phyloP scores from a whole-genome alignment of 2,797 vertebrate species.

The Cercopithecus neglectus region DNA sequence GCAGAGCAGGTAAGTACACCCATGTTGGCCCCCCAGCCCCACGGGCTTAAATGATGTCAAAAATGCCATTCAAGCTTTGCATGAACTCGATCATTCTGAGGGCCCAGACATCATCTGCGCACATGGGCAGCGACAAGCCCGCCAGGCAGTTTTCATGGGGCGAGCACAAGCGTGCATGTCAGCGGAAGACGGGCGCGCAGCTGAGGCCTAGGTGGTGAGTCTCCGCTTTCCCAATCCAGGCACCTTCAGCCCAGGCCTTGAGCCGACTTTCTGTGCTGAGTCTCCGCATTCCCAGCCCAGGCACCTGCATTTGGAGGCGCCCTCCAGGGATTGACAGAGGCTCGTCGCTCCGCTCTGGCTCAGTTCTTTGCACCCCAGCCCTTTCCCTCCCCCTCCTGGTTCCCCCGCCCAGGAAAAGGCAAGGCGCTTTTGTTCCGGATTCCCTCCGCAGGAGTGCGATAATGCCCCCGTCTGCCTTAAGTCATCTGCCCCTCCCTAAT shows the following conservation, averaged over 20 bases:
- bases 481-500: too few relatives aligned
- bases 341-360: rapidly evolving
- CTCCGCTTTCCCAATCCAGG: rapidly evolving
- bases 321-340: rapidly evolving
- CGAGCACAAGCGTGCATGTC: not conserved
- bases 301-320: rapidly evolving
- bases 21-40: not conserved
- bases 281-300: rapidly evolving
- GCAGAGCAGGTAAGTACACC: not conserved
- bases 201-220: not conserved
- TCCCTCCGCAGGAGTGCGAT: not conserved
- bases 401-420: too few relatives aligned
- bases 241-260: too few relatives aligned
- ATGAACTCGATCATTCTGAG: not conserved
- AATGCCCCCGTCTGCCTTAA: rapidly evolving
- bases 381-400: rapidly evolving
- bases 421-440: rapidly evolving
- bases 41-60: not conserved
- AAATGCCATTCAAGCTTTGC: not conserved
- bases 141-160: rapidly evolving
- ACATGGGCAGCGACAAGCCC: too few relatives aligned
- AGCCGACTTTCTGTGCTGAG: too few relatives aligned
- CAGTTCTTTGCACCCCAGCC: too few relatives aligned
- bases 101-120: too few relatives aligned
- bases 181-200: not conserved